Conservation (phyloP, 1,140 invertebrate species). For the Drosophila subobscura region DNA sequence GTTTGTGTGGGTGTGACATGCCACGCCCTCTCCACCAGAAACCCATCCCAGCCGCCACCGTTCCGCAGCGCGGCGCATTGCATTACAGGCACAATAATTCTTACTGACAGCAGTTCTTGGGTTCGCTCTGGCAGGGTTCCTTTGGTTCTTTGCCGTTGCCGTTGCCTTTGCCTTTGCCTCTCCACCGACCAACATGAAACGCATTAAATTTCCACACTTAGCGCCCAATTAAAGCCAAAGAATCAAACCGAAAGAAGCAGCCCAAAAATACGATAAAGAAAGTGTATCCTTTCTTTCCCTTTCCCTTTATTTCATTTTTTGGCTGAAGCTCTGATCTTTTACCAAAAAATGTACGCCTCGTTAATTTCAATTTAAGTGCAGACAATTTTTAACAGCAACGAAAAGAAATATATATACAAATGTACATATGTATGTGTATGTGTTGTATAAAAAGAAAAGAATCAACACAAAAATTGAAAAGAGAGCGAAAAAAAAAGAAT, state of each 20-base stretch:
- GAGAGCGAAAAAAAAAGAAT: conserved; percentile 17
- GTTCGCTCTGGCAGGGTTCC: conserved; percentile 4
- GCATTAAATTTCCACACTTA: conserved; percentile 67
- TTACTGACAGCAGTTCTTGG: conserved; percentile 69
- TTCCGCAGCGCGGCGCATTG: conserved; percentile 62
- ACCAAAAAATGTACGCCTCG: conserved; percentile 76
- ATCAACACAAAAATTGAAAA: conserved; percentile 36
- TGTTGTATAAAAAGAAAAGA: conserved; percentile 11
- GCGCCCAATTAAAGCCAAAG: conserved; percentile 73
- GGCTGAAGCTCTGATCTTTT: conserved; percentile 33
- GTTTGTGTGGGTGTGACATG: conserved; percentile 49
- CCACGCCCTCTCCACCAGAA: conserved; percentile 48
- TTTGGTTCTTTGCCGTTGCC: conserved; percentile 24
- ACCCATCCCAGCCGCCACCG: conserved; percentile 4
- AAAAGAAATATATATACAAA: conserved; percentile 15
- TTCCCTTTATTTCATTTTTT: conserved; percentile 3
- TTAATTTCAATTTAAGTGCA: conserved; percentile 82
- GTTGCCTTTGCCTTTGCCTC: not conserved
- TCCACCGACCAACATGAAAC: not conserved
- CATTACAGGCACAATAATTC: conserved; percentile 80
- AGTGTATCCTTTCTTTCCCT: conserved; percentile 15
- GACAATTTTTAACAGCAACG: conserved; percentile 69
- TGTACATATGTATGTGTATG: too few relatives aligned
- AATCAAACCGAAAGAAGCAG: conserved; percentile 45
- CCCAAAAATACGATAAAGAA: conserved; percentile 10